These are phyloP conservation scores for Nasonia giraulti DNA, from an alignment of 1,140 invertebrate species.

Conservation along the genomic window DNA sequence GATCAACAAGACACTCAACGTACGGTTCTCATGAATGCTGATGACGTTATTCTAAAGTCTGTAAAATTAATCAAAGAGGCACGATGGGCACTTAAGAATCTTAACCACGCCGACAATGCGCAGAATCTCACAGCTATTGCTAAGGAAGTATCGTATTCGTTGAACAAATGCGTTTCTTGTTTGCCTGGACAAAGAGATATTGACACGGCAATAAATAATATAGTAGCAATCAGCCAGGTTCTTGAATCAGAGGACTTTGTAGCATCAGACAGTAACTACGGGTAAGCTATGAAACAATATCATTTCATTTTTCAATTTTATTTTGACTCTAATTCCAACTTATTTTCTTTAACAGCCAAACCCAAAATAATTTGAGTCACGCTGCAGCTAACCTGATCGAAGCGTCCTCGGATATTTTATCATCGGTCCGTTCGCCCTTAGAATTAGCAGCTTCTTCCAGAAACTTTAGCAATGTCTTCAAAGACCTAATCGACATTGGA, in stretches of 20 bases:
- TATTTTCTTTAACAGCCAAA: constrained; percentile 75
- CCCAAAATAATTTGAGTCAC: constrained; percentile 89
- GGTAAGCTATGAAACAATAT: constrained; percentile 67
- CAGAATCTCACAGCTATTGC: constrained; percentile 79
- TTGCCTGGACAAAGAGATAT: constrained; percentile 93
- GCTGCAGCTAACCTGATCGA: constrained; percentile 89
- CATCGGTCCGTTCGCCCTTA: constrained; percentile 79
- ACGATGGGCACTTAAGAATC: constrained; percentile 79
- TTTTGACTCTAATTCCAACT: not conserved
- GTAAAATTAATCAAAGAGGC: constrained; percentile 87
- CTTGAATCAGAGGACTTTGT: constrained; percentile 85
- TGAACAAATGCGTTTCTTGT: constrained; percentile 84
- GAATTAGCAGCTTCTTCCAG: constrained; percentile 84
- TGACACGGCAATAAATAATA: constrained; percentile 88
- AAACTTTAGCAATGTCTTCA: constrained; percentile 87
- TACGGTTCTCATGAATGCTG: constrained; percentile 82
- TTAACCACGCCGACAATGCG: constrained; percentile 77
- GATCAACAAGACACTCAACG: constrained; percentile 78
- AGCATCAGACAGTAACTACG: constrained; percentile 82
- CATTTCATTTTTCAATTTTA: not conserved
- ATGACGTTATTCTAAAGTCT: constrained; percentile 87
- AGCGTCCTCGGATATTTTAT: constrained; percentile 86
- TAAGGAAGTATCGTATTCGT: constrained; percentile 78
- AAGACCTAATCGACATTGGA: constrained; percentile 83
- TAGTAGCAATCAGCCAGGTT: constrained; percentile 84